Conservation (phyloP, 2,888 invertebrate genomes). For the Incurvaria masculella region DNA sequence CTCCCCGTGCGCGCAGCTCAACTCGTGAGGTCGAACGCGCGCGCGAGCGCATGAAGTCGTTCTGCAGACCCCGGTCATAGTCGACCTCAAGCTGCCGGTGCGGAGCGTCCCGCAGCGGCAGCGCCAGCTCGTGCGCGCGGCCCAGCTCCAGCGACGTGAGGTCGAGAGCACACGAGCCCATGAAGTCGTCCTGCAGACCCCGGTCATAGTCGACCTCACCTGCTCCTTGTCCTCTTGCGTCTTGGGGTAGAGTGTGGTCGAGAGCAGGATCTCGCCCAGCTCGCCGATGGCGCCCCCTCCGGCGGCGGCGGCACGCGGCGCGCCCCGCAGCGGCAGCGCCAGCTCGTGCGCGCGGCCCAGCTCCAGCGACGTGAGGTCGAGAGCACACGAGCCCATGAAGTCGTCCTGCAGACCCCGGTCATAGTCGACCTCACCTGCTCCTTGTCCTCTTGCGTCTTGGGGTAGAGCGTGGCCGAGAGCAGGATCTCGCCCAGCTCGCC, state of each 20-base stretch:
- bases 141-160: constrained; percentile 79
- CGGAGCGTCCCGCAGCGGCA: constrained; percentile 81
- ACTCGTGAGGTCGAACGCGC: too few species aligned
- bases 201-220: constrained; percentile 99
- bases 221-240: constrained; percentile 94
- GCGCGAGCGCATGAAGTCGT: too few species aligned
- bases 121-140: constrained; percentile 69
- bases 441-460: constrained; percentile 91
- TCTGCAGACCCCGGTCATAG: too few species aligned
- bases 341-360: constrained; percentile 75
- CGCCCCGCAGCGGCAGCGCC: constrained; percentile 75
- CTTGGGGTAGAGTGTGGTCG: constrained; percentile 85
- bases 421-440: constrained; percentile 97
- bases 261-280: constrained; percentile 77
- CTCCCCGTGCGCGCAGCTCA: too few species aligned
- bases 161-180: constrained; percentile 89
- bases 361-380: constrained; percentile 83
- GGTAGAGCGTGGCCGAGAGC: constrained; percentile 82
- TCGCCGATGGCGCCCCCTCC: constrained; percentile 88
- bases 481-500: constrained; percentile 80
- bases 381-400: constrained; percentile 90
- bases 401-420: constrained; percentile 97
- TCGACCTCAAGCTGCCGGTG: too few species aligned
- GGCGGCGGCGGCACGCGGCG: constrained; percentile 58
- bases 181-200: constrained; percentile 96